Conservation (phyloP, 2,797 vertebrate genomes). For the Notolabrus celidotus region DNA sequence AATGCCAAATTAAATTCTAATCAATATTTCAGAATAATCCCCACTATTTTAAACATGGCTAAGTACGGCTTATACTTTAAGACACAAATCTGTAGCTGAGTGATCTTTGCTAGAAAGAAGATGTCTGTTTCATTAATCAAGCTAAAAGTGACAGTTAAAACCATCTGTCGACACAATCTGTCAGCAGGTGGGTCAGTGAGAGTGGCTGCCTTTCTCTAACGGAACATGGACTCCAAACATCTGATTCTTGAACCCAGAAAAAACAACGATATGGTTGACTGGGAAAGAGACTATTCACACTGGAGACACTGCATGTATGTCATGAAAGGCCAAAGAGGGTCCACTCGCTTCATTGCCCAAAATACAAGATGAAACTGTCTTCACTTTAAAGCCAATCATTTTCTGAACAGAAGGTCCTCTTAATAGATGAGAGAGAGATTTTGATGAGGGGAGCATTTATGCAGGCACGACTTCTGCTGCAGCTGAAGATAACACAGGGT, state of each 20-base stretch:
- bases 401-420: neutral
- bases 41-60: neutral
- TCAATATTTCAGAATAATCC: too few species aligned
- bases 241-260: constrained; percentile 24
- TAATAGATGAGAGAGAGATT: neutral
- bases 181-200: constrained; percentile 50
- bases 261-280: constrained; percentile 14
- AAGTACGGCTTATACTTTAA: neutral
- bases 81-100: neutral
- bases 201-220: constrained; percentile 44
- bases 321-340: neutral
- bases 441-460: constrained; percentile 2
- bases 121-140: constrained; percentile 8
- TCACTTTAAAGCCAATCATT: neutral
- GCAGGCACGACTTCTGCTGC: constrained; percentile 18
- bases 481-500: constrained; percentile 28
- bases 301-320: neutral
- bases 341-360: neutral
- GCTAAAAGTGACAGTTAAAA: neutral
- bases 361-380: neutral
- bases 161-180: constrained; percentile 1
- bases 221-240: constrained; percentile 34
- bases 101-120: neutral
- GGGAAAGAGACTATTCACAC: neutral
- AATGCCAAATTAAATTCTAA: too few species aligned